Percentiles rank a stretch among this genome's conserved stretches.
These are phyloP conservation scores for Formica aserva DNA, from an alignment of 2,888 invertebrate species.

Conservation along the genomic window DNA sequence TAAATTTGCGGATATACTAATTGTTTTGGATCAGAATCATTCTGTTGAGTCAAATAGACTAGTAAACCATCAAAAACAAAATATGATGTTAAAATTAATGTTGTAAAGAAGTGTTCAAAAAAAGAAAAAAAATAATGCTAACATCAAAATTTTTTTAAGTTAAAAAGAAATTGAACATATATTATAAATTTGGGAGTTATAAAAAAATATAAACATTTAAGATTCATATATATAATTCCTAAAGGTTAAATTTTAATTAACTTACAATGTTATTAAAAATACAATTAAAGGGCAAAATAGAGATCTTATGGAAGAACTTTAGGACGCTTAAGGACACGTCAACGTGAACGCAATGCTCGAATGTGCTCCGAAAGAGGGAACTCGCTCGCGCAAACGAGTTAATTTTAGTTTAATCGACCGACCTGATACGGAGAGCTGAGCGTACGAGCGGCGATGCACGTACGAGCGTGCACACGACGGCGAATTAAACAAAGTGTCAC, in stretches of 20 bases:
- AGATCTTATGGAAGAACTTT: background rate
- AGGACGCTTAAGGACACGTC: slow-evolving; percentile 14
- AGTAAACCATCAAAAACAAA: background rate
- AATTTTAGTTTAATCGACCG: slow-evolving; percentile 77
- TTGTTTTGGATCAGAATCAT: background rate
- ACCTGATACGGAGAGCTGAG: slow-evolving; percentile 71
- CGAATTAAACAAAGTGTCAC: slow-evolving; percentile 43
- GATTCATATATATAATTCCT: background rate
- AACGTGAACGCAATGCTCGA: slow-evolving; percentile 34
- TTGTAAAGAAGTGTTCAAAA: background rate
- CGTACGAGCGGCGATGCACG: slow-evolving; percentile 59
- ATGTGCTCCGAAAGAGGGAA: slow-evolving; percentile 69
- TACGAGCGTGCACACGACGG: slow-evolving; percentile 53
- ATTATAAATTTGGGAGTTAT: background rate
- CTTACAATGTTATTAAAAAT: background rate
- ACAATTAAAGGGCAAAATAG: background rate
- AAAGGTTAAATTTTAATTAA: background rate
- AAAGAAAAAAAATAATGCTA: background rate
- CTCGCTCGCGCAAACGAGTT: slow-evolving; percentile 71
- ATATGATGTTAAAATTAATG: background rate
- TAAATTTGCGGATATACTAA: background rate
- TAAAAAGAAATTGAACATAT: background rate
- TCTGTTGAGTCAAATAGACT: background rate
- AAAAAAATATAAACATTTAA: background rate
- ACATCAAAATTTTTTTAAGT: background rate